These are phyloP conservation scores for Zingel zingel DNA, from an alignment of 2,113 vertebrate species.

Conservation along the genomic window DNA sequence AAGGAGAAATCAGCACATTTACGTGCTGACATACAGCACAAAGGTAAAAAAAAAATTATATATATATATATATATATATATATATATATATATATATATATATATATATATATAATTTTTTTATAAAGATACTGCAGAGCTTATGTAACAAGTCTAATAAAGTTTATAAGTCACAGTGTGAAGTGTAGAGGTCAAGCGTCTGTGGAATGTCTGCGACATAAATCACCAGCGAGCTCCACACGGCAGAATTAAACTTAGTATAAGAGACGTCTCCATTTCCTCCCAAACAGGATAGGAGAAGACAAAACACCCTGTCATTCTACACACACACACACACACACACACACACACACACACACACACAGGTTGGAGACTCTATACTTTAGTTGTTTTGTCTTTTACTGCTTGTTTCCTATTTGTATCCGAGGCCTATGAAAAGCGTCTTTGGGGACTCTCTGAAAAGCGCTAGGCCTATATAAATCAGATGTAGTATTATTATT, in stretches of 20 bases:
- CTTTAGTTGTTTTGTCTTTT: too few relatives aligned
- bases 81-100: too few relatives aligned
- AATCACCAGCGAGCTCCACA: constrained; percentile 33
- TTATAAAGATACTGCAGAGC: not conserved
- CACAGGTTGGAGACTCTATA: too few relatives aligned
- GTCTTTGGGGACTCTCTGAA: too few relatives aligned
- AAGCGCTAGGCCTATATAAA: too few relatives aligned
- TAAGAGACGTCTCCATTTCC: constrained; percentile 46
- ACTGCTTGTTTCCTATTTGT: too few relatives aligned
- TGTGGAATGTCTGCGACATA: constrained; percentile 37
- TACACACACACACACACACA: constrained; percentile 8
- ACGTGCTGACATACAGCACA: not conserved
- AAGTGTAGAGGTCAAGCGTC: constrained; percentile 18
- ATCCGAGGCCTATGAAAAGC: too few relatives aligned
- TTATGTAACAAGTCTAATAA: constrained; percentile 6
- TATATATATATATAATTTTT: too few relatives aligned
- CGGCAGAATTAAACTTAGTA: constrained; percentile 41
- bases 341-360: not conserved
- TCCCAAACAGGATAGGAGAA: constrained; percentile 66
- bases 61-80: too few relatives aligned
- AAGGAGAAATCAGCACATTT: not conserved
- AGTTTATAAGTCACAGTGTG: constrained; percentile 6
- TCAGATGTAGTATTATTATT: too few relatives aligned
- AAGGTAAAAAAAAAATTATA: not conserved
- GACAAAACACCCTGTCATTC: constrained; percentile 50